Evolutionary conservation across 2,888 invertebrate species (phyloP), one percentile per base, ranked within the genome.

Genomic region (Caenorhabditis sp.): DNA sequence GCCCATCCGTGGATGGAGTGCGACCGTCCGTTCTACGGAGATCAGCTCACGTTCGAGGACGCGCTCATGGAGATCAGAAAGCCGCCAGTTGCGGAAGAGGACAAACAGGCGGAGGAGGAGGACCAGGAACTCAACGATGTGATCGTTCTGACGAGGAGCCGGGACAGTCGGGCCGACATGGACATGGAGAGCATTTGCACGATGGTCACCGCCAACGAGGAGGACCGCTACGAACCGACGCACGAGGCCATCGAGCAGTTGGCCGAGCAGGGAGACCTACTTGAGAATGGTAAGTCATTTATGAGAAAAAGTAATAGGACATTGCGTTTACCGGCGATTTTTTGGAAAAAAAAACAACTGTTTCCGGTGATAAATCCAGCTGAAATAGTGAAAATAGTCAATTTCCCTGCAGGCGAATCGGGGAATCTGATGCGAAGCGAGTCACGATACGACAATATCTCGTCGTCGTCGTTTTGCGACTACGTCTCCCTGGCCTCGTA

Each of bases 371-470:
- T 5, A 30, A 30, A 30, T 9, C 30, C 9, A 30, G 30, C 6
- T 5, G 30, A 7, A 30, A 30, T 5, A 5, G 30, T 5, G 30
- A 30, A 30, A 30, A 30, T 9, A 7, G 30, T 5, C 6, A 30
- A 9, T 30, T 30, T 30, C 30, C 30, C 30, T 70, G 7, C 59
- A 76, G 71, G 52, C 58, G 76, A 71, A 41, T 61, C 59, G 50
- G 74, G 65, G 17, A 56, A 78, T 20, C 58, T 82, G 11, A 63
- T 72, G 41, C 78, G 84, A 53, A 73, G 82, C 58, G 73, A 75
- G 15, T 81, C 82, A 30, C 80, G 80, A 7, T 84, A 84, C 68
- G 84, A 84, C 65, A 84, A 84, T 39, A 79, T 84, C 52, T 84
- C 84, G 46, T 78, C 80, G 45, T 82, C 82, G 13, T 83, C 83